Base-by-base conservation (phyloP, 2,888 invertebrate species). In the Rotaria socialis region DNA sequence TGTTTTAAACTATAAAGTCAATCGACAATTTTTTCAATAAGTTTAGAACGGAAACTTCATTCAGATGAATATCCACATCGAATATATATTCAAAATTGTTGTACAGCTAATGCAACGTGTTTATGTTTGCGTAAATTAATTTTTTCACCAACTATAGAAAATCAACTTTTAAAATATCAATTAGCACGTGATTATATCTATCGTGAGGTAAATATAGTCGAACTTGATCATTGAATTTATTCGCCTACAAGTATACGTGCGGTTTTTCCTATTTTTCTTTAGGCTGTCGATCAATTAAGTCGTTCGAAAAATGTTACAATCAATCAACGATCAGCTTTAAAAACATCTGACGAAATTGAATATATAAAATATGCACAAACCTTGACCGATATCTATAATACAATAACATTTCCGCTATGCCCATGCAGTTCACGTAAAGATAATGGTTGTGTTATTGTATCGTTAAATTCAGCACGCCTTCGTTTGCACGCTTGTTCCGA, bases 31-130 rank as follows among this genome's bases (percentile, higher is more conserved):
- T 19, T 1, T 22, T 6, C 19, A 19, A 22, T 55, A 5, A 22
- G 22, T 92, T n/a, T 92, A 96, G 97, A 97, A 91, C 94, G 98
- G 86, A 97, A 97, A 92, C 92, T 99, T 87, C 95, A 95, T 89
- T 94, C 95, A 0, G 94, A 94, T 91, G 99, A 99, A 92, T 95
- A 96, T 89, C 98, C 98, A 0, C 98, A 99, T 92, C 95, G 96
- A 89, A 93, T 99, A 88, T 99, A 99, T 92, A 96, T 99, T 89
- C 97, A 98, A 92, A 99, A 99, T 92, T 99, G 98, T 91, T 96
- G 96, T 88, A 98, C 98, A 22, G 97, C 98, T 58, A 96, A 96
- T 60, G 95, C 96, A 88, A 96, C 96, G 84, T 99, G 98, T 90
- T 93, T 99, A 84, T 94, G 95, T 87, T 93, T 99, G 84, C 89